Conservation (phyloP, 30 jellyfish, hydroid and myxozoan genomes). For the Mastigias papua region DNA sequence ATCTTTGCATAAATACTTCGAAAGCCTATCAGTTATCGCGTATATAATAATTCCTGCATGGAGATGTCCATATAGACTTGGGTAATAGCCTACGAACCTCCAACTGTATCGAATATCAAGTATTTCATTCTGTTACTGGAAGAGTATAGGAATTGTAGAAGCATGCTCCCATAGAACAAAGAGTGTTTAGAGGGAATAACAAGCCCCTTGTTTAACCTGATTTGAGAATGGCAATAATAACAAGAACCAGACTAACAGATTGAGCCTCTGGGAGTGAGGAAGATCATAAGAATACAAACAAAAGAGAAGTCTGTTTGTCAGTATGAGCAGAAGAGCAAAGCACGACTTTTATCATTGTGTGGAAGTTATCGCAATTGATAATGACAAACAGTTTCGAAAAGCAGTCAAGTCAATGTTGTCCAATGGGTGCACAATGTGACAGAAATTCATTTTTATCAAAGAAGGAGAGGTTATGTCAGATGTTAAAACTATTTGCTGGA, state of each 20-base stretch:
- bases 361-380: constrained; percentile 16
- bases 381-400: constrained; percentile 39
- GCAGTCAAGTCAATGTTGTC: constrained; percentile 61
- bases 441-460: constrained; percentile 36
- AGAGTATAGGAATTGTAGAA: background rate
- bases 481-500: constrained; percentile 10
- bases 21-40: too few species aligned
- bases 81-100: background rate
- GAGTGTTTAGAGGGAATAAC: background rate
- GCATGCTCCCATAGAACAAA: constrained; percentile 4
- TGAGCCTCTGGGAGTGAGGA: background rate
- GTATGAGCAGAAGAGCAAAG: background rate
- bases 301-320: background rate
- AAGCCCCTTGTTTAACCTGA: background rate
- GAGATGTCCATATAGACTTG: background rate
- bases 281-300: background rate
- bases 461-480: constrained; percentile 29
- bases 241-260: background rate
- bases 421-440: constrained; percentile 52
- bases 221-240: background rate
- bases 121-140: constrained; percentile 9
- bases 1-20: constrained; percentile 39
- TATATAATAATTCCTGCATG: background rate
- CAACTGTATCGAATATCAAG: background rate
- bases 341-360: background rate